Base-by-base conservation (phyloP, 2,888 invertebrate genomes). In the Strigamia maritima region DNA sequence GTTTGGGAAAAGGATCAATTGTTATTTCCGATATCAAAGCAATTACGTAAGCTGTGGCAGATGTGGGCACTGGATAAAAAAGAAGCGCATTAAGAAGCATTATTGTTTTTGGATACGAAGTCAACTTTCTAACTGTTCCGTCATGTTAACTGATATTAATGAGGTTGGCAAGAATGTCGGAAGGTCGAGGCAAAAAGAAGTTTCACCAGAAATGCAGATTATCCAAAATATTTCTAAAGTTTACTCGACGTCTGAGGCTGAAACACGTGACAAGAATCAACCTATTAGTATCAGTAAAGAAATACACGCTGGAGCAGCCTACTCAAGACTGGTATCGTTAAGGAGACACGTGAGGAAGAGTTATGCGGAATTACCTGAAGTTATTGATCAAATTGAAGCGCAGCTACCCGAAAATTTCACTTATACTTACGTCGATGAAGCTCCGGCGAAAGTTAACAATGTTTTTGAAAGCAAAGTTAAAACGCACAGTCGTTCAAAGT, bases 351-450 rank as follows among this genome's bases (percentile, higher is more conserved):
- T 7, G 24, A 70, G 70, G 28, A 70, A 70, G 7, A 70, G 70
- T 28, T 70, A 70, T 26, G 70, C 70, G 1, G 70, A 70, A 70
- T 28, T 70, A 26, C 70, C 70, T 2, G 70, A 70, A 70, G 70
- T 70, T 28, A 70, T 70, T 70, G 70, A 70, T 28, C 24, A 70
- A 26, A 70, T 70, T 28, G 70, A 70, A 16, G 70, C 70, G 1
- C 26, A 28, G 14, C 14, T 14, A 16, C 70, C 70, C 16, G 70
- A 70, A 70, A 70, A 70, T 28, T 70, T 70, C 28, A 70, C 70
- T 70, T 70, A 70, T 26, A 28, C 19, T n/a, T 54, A 54, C 54
- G 22, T 6, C 1, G n/a, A n/a, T 19, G 19, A 0, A 4, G 10
- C 10, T 44, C 1, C 44, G 19, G 54, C 6, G 7, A 54, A 22